phyloP scores from a whole-genome alignment of 2,888 invertebrate genomes.

The Campoplex capitator region DNA sequence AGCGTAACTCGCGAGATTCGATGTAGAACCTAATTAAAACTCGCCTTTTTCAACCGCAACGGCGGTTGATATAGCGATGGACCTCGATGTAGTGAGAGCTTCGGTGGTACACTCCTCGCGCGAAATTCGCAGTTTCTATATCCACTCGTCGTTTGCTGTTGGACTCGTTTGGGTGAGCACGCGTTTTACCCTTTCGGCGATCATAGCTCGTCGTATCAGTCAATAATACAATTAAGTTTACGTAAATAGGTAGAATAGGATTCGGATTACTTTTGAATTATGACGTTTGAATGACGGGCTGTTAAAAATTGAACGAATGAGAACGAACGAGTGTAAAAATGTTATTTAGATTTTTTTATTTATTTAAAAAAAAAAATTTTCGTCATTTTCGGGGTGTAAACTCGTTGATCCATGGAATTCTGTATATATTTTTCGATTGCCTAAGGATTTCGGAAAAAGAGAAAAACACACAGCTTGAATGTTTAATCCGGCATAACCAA shows the following conservation, averaged over 20 bases:
- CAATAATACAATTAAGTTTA: conserved; percentile 5
- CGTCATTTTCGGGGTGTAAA: neutral
- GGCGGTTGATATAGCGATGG: neutral
- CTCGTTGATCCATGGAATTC: neutral
- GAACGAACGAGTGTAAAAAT: neutral
- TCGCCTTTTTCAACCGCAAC: conserved; percentile 14
- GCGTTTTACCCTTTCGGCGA: neutral
- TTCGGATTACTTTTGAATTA: neutral
- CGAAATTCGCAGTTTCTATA: conserved; percentile 36
- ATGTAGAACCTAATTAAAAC: neutral
- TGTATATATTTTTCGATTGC: neutral
- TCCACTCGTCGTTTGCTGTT: conserved; percentile 46
- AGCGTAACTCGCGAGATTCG: conserved; percentile 25
- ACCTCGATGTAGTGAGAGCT: conserved; percentile 10
- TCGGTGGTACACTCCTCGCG: conserved; percentile 8
- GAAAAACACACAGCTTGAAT: neutral
- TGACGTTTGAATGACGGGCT: neutral
- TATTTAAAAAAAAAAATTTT: too few relatives aligned
- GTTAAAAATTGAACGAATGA: neutral
- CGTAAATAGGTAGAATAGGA: neutral
- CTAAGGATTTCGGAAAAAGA: neutral
- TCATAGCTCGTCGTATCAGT: conserved; percentile 5
- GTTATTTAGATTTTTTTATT: neutral
- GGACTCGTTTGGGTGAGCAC: conserved; percentile 6
- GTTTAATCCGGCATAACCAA: conserved; percentile 15